Evolutionary conservation across 2,797 vertebrate species (phyloP).

Genomic region (Pterois miles): DNA sequence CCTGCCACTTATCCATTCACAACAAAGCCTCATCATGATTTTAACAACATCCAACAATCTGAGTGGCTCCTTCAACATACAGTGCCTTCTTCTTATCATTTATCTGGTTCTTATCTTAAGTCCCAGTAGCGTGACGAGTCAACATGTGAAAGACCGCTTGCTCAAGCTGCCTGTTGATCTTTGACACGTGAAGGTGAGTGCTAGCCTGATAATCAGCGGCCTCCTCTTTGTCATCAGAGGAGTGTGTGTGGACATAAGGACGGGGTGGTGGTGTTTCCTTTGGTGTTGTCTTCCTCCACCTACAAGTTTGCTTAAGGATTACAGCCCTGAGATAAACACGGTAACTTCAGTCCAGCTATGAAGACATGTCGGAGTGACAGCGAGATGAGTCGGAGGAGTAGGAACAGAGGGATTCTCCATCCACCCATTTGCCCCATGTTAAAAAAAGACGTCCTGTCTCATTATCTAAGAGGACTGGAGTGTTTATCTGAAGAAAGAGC

Average conservation of each 20-base stretch:
- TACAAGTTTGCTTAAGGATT: constrained; percentile 47
- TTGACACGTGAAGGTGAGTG: constrained; percentile 37
- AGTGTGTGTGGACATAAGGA: constrained; percentile 43
- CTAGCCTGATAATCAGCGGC: constrained; percentile 52
- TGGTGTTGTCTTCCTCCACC: constrained; percentile 17
- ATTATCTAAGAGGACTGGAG: constrained; percentile 29
- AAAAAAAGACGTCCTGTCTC: background rate
- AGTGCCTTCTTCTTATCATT: background rate
- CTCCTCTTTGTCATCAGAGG: constrained; percentile 54
- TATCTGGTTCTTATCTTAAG: constrained; percentile 35
- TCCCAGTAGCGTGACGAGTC: constrained; percentile 30
- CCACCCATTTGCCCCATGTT: background rate
- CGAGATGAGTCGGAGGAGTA: background rate
- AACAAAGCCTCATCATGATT: background rate
- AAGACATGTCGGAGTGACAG: constrained; percentile 16
- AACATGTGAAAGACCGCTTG: constrained; percentile 28
- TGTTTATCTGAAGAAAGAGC: constrained; percentile 53
- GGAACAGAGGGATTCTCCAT: constrained; percentile 8
- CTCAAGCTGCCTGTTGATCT: constrained; percentile 52
- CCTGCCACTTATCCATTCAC: background rate
- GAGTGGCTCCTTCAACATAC: constrained; percentile 8
- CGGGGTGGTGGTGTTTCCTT: constrained; percentile 29
- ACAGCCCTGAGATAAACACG: constrained; percentile 32
- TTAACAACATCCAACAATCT: background rate
- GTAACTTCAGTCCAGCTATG: background rate